phyloP scores from a whole-genome alignment of 2,797 vertebrate genomes.

The Sardinella longiceps region DNA sequence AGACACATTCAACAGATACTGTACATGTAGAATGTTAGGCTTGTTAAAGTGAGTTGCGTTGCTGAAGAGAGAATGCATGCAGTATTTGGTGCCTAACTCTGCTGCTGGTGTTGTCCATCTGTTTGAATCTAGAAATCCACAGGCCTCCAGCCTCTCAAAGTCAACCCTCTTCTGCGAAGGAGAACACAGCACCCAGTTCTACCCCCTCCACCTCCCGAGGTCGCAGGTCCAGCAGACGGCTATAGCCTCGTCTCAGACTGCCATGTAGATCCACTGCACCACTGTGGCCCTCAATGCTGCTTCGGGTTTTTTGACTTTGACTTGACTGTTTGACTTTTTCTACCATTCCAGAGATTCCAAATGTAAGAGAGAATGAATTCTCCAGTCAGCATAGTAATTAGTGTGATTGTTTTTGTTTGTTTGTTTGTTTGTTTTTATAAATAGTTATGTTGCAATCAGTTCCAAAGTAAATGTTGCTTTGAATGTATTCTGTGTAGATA shows the following conservation, averaged over 20 bases:
- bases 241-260: background rate
- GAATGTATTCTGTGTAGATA: background rate
- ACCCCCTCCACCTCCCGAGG: constrained; percentile 36
- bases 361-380: background rate
- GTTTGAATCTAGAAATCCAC: constrained; percentile 44
- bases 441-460: background rate
- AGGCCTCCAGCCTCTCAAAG: constrained; percentile 42
- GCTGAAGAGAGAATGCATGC: background rate
- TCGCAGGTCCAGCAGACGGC: constrained; percentile 50
- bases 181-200: constrained; percentile 37
- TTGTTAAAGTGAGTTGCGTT: background rate
- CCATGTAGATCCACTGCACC: background rate
- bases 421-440: background rate
- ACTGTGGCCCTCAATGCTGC: background rate
- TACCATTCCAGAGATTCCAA: background rate
- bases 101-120: background rate
- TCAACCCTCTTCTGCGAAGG: constrained; percentile 43
- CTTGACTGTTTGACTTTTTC: background rate
- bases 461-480: background rate
- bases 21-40: no score
- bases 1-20: no score
- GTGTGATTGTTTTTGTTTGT: no score
- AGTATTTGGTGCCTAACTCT: background rate
- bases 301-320: background rate
- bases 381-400: no score